Conservation (phyloP, 1,140 invertebrate genomes). For the Bradysia coprophila region DNA sequence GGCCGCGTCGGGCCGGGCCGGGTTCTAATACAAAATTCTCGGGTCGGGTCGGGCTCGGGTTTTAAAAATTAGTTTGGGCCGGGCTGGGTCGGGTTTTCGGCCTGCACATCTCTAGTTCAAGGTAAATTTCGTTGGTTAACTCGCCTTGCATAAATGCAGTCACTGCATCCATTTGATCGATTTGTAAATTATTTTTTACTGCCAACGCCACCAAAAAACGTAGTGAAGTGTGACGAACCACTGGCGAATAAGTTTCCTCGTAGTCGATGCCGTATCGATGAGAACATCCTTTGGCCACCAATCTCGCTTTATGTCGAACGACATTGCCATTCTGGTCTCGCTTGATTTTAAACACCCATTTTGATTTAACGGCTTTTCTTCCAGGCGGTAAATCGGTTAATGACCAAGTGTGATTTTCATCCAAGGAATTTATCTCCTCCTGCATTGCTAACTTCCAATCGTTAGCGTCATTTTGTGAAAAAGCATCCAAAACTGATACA, state of each 20-base stretch:
- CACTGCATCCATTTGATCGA: slow-evolving; percentile 25
- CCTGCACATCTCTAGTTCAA: no score
- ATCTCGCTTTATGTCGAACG: slow-evolving; percentile 3
- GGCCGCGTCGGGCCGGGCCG: no score
- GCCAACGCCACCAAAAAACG: slow-evolving; percentile 22
- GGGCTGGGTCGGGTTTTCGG: no score
- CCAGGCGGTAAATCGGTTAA: slow-evolving; percentile 4
- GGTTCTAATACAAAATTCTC: no score
- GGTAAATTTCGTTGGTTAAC: slow-evolving; percentile 19
- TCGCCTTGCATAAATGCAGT: slow-evolving; percentile 24
- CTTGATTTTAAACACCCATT: slow-evolving; percentile 7
- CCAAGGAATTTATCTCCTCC: slow-evolving; percentile 5
- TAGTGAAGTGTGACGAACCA: no score
- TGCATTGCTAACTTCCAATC: slow-evolving; percentile 5
- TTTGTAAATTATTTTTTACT: slow-evolving; percentile 14
- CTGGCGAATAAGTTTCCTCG: slow-evolving; percentile 23
- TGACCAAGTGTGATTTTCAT: slow-evolving; percentile 6
- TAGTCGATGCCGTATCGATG: slow-evolving; percentile 19
- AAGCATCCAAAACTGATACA: no score
- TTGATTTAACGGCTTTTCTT: slow-evolving; percentile 2
- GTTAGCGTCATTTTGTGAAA: not conserved
- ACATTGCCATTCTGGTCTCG: slow-evolving; percentile 4
- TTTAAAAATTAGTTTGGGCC: no score
- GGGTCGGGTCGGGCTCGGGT: no score
- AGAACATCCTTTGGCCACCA: slow-evolving; percentile 6